Base-by-base conservation (phyloP, 2,797 vertebrate genomes). In the Hemitrygon akajei region DNA sequence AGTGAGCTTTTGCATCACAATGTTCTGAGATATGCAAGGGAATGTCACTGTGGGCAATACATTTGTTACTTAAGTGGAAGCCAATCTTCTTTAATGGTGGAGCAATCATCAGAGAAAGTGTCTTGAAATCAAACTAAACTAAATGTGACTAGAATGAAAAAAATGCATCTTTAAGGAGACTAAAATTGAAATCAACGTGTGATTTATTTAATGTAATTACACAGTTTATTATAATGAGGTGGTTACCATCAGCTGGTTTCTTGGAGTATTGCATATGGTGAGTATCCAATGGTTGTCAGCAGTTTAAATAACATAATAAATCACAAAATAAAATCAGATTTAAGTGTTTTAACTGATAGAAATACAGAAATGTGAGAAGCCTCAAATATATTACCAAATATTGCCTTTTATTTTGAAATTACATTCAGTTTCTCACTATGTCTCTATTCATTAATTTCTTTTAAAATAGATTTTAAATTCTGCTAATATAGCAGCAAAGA, bases 11-110 rank as follows among this genome's bases (percentile, higher is more conserved):
- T 66, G 60, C 63, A 34, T 66, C 18, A 30, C 9, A 20, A 66
- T 20, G 4, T 11, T 58, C 82, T 86, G 25, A 86, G 27, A 60
- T 86, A 86, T 86, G 60, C 30, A 69, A 66, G n/a, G 20, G 86
- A 63, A 37, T 30, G 7, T 34, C 63, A 34, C 2, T 60, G 60
- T 89, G 60, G n/a, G 34, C 22, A 30, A 66, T 66, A 89, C 60
- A 89, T 89, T 89, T 20, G 60, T 34, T 20, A 69, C 7, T 20
- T 66, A 89, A 89, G 60, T 69, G 86, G 60, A 66, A 89, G 60
- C 30, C 86, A 89, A 89, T 89, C 60, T 89, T 89, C 60, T 89
- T 89, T 69, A 89, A 66, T 89, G 60, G 34, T 69, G 86, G 86
- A 66, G n/a, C 86, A 86, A 86, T 86, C 82, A 66, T 69, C n/a